Base-by-base conservation (phyloP, 2,888 invertebrate genomes). In the Ochropacha duplaris region DNA sequence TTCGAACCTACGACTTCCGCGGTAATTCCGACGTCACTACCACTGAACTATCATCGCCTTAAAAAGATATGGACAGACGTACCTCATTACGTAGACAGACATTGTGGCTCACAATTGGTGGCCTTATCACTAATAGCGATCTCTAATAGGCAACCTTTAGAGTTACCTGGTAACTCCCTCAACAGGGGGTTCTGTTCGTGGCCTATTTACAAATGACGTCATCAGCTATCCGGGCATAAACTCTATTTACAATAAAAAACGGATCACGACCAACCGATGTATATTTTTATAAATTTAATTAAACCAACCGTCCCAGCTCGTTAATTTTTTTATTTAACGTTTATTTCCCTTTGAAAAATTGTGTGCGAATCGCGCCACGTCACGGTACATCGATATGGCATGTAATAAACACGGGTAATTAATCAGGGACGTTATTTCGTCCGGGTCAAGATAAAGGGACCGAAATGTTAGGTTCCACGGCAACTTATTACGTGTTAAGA, bases 381-480 rank as follows among this genome's bases (percentile, higher is more conserved):
- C 67, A 65, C 63, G 67, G 60, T 64, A 54, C 50, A 59, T 61
- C 55, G 61, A 62, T 65, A 67, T 62, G 54, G 65, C 61, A 56
- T 62, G 63, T 59, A 63, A 65, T 61, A 65, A 66, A 70, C 66
- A 68, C 59, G 58, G 66, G 64, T 66, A 70, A 73, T 73, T 71
- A 70, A 71, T 73, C 71, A 70, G 60, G 61, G 59, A 63, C 44
- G 51, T 51, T 52, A 44, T 44, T 51, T 52, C 52, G 52, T 26
- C 26, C 49, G 36, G n/a, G 19, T 19, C n/a, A 44, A 44, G 44
- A 44, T 44, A 44, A 31, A 31, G 8, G 44, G 9, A 9, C 19
- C 44, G 16, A 19, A 44, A 44, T 44, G 1, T 44, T 19, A 19
- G 2, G 16, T n/a, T 19, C 19, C 9, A 19, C 44, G 6, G 9